These are phyloP conservation scores for Microcebus jonahi DNA, from an alignment of 2,113 vertebrate species.

Conservation along the genomic window DNA sequence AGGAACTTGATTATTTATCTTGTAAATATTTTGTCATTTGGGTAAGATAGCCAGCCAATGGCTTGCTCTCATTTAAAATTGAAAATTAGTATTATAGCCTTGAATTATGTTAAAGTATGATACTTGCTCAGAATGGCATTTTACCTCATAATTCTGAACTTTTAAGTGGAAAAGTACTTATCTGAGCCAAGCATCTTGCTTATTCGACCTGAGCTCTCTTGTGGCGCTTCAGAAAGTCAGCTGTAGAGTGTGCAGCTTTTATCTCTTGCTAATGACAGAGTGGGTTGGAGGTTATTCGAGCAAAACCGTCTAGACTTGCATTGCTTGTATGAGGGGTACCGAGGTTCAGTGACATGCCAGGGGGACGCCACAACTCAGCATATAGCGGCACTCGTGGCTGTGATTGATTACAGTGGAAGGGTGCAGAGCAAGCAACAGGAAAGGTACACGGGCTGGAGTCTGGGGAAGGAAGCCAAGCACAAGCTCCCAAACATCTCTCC, in stretches of 20 bases:
- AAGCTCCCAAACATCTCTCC: neutral
- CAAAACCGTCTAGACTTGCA: neutral
- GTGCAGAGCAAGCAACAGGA: neutral
- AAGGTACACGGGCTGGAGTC: too few species aligned
- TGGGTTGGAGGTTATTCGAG: neutral
- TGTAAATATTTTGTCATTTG: neutral
- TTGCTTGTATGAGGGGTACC: neutral
- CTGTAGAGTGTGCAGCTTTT: neutral
- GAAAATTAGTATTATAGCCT: too few species aligned
- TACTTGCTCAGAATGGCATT: neutral
- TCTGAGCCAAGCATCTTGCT: neutral
- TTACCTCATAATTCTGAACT: neutral
- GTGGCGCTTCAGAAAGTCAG: neutral
- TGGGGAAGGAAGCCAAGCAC: neutral
- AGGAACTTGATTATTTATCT: neutral
- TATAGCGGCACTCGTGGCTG: neutral
- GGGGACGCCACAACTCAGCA: neutral
- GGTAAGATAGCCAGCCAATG: neutral
- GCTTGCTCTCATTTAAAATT: neutral
- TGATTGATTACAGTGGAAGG: neutral
- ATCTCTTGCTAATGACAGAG: accelerated
- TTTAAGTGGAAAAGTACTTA: neutral
- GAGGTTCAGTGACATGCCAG: too few species aligned
- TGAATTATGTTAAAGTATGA: neutral
- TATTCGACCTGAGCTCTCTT: neutral